Conservation (phyloP, 2,888 invertebrate genomes). For the Rutpela maculata region DNA sequence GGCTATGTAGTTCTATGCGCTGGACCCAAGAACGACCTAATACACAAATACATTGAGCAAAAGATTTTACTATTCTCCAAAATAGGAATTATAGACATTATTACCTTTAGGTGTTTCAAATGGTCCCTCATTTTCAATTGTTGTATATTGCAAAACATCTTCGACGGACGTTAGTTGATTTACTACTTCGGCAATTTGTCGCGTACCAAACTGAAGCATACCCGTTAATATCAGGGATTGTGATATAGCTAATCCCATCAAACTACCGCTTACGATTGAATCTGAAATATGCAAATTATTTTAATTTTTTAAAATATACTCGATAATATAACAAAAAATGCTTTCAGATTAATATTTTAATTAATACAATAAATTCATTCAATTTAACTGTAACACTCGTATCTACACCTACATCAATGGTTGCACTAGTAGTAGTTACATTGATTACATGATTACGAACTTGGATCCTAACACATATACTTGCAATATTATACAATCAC, state of each 20-base stretch:
- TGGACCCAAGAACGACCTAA: too few relatives aligned
- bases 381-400: too few relatives aligned
- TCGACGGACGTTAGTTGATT: slow-evolving; percentile 89
- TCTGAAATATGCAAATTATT: slow-evolving; percentile 32
- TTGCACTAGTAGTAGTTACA: too few relatives aligned
- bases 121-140: slow-evolving; percentile 82
- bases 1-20: too few relatives aligned
- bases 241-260: slow-evolving; percentile 66
- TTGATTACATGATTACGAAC: too few relatives aligned
- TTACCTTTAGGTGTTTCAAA: slow-evolving; percentile 75
- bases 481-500: too few relatives aligned
- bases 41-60: too few relatives aligned
- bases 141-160: slow-evolving; percentile 85
- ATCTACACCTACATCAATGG: too few relatives aligned
- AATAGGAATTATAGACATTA: background rate
- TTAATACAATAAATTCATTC: too few relatives aligned
- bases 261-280: slow-evolving; percentile 58
- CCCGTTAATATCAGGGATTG: slow-evolving; percentile 82
- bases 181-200: slow-evolving; percentile 87
- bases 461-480: too few relatives aligned
- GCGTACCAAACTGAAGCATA: slow-evolving; percentile 88
- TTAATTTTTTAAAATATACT: background rate
- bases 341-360: too few relatives aligned
- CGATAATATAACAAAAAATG: too few relatives aligned
- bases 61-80: background rate